phyloP scores from a whole-genome alignment of 2,797 vertebrate genomes.

The Trachurus trachurus region DNA sequence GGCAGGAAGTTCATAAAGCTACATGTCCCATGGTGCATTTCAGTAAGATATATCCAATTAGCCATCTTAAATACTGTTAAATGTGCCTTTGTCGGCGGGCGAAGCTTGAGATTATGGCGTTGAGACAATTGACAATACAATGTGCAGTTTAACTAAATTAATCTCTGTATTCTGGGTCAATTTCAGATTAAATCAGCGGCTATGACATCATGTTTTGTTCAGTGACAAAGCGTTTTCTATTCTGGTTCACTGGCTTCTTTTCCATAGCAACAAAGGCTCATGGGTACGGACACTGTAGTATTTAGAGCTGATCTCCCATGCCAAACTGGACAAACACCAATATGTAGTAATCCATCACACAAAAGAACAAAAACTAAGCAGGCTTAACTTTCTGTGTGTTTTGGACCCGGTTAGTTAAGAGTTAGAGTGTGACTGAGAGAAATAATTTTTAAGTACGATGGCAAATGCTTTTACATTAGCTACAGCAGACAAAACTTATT shows the following conservation, averaged over 20 bases:
- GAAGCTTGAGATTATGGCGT: too few species aligned
- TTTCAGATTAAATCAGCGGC: not conserved
- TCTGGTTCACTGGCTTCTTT: not conserved
- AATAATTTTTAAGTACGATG: not conserved
- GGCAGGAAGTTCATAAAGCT: not conserved
- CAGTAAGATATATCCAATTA: conserved; percentile 6
- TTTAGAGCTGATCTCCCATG: not conserved
- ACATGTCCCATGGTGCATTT: conserved; percentile 8
- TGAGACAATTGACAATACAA: not conserved
- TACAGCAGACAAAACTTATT: not conserved
- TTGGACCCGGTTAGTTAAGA: not conserved
- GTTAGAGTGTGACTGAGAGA: not conserved
- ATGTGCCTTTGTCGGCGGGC: not conserved
- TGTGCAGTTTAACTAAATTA: not conserved
- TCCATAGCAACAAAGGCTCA: conserved; percentile 1
- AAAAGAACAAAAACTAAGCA: not conserved
- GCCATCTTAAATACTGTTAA: too few species aligned
- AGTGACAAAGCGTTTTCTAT: not conserved
- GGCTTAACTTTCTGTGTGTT: not conserved
- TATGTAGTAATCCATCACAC: not conserved
- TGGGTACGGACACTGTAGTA: not conserved
- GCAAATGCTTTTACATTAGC: not conserved
- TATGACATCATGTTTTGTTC: not conserved
- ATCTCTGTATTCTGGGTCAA: not conserved
- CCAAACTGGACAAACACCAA: not conserved